Conservation (phyloP, 1,140 invertebrate species). For the Lepidurus arcticus region DNA sequence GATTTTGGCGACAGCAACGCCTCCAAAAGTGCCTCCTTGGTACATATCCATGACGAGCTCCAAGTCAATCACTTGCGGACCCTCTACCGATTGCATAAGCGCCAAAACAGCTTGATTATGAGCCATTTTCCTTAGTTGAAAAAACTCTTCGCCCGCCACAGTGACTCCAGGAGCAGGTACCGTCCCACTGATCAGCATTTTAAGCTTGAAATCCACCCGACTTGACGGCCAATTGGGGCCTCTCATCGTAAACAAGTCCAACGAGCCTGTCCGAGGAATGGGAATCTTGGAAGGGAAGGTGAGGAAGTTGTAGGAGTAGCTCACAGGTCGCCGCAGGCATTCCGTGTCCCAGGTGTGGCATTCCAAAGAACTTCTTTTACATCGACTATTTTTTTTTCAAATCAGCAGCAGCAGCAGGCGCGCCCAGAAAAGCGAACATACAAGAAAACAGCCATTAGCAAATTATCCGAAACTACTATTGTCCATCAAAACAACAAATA, state of each 20-base stretch:
- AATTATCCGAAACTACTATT: neutral
- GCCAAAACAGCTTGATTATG: conserved; percentile 66
- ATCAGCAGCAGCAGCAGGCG: conserved; percentile 1
- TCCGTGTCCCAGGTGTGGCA: conserved; percentile 62
- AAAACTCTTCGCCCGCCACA: conserved; percentile 11
- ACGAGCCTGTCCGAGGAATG: conserved; percentile 58
- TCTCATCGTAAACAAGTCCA: conserved; percentile 81
- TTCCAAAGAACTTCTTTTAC: conserved; percentile 59
- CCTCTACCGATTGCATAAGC: conserved; percentile 62
- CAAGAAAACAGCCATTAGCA: conserved; percentile 18
- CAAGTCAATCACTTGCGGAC: conserved; percentile 83
- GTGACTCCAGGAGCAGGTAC: neutral
- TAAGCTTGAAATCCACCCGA: conserved; percentile 59
- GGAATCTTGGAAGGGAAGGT: conserved; percentile 77
- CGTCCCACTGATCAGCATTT: neutral
- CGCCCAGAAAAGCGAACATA: conserved; percentile 28
- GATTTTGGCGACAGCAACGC: conserved; percentile 74
- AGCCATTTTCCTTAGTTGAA: conserved; percentile 37
- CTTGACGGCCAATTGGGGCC: conserved; percentile 59
- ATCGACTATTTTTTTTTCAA: conserved; percentile 58
- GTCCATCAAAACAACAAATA: conserved; percentile 3
- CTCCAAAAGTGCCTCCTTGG: conserved; percentile 59
- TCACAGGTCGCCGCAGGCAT: conserved; percentile 69
- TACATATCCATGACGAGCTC: conserved; percentile 81
- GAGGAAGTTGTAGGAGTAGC: conserved; percentile 85